phyloP scores from a whole-genome alignment of 2,797 vertebrate genomes.

The Enteromius unitaeniatus region DNA sequence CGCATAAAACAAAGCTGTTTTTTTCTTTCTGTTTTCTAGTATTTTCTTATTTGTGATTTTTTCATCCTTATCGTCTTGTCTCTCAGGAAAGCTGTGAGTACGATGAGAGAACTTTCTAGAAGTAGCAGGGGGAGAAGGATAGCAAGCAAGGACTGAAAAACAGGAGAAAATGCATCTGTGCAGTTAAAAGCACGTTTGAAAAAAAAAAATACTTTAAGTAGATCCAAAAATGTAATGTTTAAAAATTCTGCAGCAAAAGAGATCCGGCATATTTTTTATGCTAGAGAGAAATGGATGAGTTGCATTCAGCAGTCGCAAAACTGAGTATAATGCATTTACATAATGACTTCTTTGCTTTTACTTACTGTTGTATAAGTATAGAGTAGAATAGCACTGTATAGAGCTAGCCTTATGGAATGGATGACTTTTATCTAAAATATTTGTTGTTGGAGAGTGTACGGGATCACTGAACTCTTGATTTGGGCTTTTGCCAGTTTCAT shows the following conservation, averaged over 20 bases:
- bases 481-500: conserved; percentile 46
- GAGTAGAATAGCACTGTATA: neutral
- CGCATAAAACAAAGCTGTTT: conserved; percentile 39
- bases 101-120: conserved; percentile 36
- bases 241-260: neutral
- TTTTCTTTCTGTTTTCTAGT: conserved; percentile 14
- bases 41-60: conserved; percentile 32
- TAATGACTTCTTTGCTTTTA: neutral
- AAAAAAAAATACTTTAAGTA: neutral
- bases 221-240: neutral
- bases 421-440: neutral
- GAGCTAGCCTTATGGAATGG: neutral
- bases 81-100: conserved; percentile 71
- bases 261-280: neutral
- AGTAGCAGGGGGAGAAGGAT: neutral
- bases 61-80: conserved; percentile 39
- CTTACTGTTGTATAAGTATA: neutral
- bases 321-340: neutral
- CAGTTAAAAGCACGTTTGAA: neutral
- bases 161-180: neutral
- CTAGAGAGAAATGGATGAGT: neutral
- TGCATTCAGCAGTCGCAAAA: neutral
- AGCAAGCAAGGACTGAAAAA: neutral
- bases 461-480: neutral
- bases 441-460: neutral